phyloP scores from a whole-genome alignment of 2,888 invertebrate genomes.

The Pollenia angustigena region DNA sequence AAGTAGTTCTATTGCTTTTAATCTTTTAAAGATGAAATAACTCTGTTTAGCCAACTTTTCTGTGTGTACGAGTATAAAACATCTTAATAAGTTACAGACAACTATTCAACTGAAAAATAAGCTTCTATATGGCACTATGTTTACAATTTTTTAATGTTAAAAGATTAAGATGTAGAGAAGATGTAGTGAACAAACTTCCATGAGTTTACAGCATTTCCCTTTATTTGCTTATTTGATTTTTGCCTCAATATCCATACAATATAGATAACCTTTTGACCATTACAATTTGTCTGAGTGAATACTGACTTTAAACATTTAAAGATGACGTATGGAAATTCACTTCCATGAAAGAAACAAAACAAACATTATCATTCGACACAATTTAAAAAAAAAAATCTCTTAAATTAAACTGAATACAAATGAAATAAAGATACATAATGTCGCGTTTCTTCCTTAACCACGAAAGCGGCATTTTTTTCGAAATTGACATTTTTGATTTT shows the following conservation, averaged over 20 bases:
- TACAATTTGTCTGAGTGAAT: neutral
- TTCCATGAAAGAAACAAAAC: no score
- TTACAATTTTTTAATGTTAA: no score
- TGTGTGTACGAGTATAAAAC: neutral
- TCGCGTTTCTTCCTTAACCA: no score
- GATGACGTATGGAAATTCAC: no score
- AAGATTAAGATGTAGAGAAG: no score
- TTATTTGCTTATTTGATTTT: conserved; percentile 39
- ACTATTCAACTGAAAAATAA: neutral
- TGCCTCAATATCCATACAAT: conserved; percentile 33
- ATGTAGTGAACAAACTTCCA: neutral
- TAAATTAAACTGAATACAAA: no score
- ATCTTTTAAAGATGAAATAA: neutral
- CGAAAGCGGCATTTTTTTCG: no score
- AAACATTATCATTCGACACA: no score
- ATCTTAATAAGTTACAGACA: neutral
- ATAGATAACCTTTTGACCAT: conserved; percentile 51
- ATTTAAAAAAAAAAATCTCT: no score
- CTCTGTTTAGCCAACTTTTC: neutral
- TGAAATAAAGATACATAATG: no score
- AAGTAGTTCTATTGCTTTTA: neutral
- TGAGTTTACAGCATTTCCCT: conserved; percentile 33
- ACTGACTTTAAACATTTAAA: no score
- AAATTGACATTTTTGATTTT: no score
- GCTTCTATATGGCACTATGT: neutral